A percentile compares a stretch with the other conserved stretches of the same genome.
These are phyloP conservation scores for Perizoma flavofasciatum DNA, from an alignment of 2,888 invertebrate genomes.

Conservation along the genomic window DNA sequence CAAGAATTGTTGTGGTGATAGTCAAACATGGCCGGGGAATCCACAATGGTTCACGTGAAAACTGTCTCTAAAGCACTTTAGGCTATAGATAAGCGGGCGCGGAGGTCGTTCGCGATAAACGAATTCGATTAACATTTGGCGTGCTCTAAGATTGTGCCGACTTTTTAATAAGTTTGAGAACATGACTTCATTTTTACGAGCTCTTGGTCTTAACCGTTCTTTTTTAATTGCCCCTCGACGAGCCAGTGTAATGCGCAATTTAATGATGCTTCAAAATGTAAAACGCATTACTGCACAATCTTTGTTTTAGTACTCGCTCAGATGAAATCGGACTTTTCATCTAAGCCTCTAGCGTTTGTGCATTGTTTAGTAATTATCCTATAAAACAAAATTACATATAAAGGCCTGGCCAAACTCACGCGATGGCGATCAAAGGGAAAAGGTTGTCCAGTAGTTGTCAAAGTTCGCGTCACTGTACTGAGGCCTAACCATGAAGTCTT, in stretches of 20 bases:
- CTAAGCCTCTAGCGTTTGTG: conserved; percentile 22
- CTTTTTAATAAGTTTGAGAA: conserved; percentile 79
- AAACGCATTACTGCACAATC: conserved; percentile 80
- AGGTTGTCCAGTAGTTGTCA: too few relatives aligned
- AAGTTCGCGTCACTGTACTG: too few relatives aligned
- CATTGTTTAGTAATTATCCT: conserved; percentile 14
- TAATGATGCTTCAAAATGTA: conserved; percentile 82
- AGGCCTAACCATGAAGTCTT: too few relatives aligned
- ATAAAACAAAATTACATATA: too few relatives aligned
- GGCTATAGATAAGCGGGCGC: conserved; percentile 47
- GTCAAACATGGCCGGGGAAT: conserved; percentile 1
- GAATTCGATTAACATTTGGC: conserved; percentile 68
- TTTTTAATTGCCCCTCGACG: conserved; percentile 80
- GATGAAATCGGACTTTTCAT: conserved; percentile 52
- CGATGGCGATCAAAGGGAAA: too few relatives aligned
- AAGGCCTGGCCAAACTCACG: too few relatives aligned
- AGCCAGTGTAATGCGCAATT: conserved; percentile 76
- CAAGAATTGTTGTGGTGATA: neutral
- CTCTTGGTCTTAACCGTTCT: conserved; percentile 73
- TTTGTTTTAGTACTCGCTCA: conserved; percentile 68
- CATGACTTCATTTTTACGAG: conserved; percentile 79
- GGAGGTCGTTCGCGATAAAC: conserved; percentile 54
- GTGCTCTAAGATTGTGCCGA: conserved; percentile 63
- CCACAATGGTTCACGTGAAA: conserved; percentile 21
- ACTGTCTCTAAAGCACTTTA: conserved; percentile 37